Conservation (phyloP, 2,797 vertebrate genomes). For the Labroides dimidiatus region DNA sequence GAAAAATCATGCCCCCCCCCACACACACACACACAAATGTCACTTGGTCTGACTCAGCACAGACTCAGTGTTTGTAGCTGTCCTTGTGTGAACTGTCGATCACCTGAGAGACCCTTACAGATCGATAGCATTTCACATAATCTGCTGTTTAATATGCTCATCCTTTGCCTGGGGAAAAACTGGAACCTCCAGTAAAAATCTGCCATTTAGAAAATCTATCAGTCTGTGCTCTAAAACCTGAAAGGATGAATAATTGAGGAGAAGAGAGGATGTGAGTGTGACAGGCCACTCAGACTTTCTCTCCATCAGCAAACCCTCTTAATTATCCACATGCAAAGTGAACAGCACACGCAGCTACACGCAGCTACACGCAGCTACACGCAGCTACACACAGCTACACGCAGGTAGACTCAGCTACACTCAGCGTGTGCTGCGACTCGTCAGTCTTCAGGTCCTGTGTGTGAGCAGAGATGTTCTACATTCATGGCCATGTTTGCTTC, state of each 20-base stretch:
- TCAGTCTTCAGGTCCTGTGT: conserved; percentile 29
- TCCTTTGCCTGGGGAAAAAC: conserved; percentile 40
- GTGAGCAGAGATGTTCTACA: conserved; percentile 44
- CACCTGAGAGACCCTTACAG: conserved; percentile 44
- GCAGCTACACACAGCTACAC: too few species aligned
- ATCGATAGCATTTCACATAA: conserved; percentile 56
- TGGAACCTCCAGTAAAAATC: conserved; percentile 59
- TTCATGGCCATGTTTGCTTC: conserved; percentile 48
- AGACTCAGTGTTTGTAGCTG: conserved; percentile 5
- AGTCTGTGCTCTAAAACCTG: conserved; percentile 51
- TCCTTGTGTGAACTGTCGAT: conserved; percentile 23
- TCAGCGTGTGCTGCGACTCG: conserved; percentile 36
- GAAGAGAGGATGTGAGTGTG: conserved; percentile 31
- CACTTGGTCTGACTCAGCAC: conserved; percentile 35
- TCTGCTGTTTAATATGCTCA: conserved; percentile 63
- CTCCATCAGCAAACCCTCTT: conserved; percentile 41
- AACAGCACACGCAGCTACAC: conserved; percentile 24
- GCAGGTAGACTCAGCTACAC: conserved; percentile 36
- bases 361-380: too few species aligned
- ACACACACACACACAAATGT: too few species aligned
- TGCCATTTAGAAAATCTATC: conserved; percentile 65
- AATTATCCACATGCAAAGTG: conserved; percentile 50
- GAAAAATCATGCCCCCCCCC: too few species aligned
- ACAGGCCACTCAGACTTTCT: conserved; percentile 51
- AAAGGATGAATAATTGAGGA: conserved; percentile 58